Evolutionary conservation across 2,888 invertebrate genomes (phyloP), one percentile per base, ranked within the genome.

Genomic region (Apantesis nais): DNA sequence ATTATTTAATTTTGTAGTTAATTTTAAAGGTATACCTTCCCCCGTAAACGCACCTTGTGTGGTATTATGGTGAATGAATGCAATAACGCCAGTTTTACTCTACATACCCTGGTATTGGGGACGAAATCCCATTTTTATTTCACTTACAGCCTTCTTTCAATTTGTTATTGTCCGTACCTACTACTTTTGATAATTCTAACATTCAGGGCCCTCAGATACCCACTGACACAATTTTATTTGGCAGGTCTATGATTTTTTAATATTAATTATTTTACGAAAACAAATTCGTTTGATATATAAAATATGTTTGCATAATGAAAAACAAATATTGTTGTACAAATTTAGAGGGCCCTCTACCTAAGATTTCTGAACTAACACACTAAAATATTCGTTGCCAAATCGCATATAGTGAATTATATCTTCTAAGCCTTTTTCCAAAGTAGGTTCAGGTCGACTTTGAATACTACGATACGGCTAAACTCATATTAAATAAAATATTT

Each of bases 51-150:
- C 12, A 65, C 67, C n/a, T 25, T 39, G 66, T 70, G 48, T 29
- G 68, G 44, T 34, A 16, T 68, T 60, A 61, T 74, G 78, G 39
- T 66, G 66, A 75, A 74, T 66, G 68, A 84, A 79, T 72, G 73
- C 82, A 78, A 71, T 66, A 85, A 82, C 86, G 86, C 88, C 89
- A 89, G 76, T 85, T 90, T 90, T 90, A 86, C 81, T 80, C 93
- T 94, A 94, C 89, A 86, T 94, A 94, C 94, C 94, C 94, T 94
- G 94, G 90, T 91, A 84, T 81, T 87, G 88, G 93, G 93, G 92
- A 91, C 90, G 89, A 89, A 85, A 83, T 86, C 92, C 93, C 92
- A 86, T 85, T 85, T 84, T 83, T 86, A 85, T 84, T 86, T 89
- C 86, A 88, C 86, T 82, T 90, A 92, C 93, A 94, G 94, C 94